Base-by-base conservation (phyloP, 1,140 invertebrate genomes). In the Drosophila gunungcola region DNA sequence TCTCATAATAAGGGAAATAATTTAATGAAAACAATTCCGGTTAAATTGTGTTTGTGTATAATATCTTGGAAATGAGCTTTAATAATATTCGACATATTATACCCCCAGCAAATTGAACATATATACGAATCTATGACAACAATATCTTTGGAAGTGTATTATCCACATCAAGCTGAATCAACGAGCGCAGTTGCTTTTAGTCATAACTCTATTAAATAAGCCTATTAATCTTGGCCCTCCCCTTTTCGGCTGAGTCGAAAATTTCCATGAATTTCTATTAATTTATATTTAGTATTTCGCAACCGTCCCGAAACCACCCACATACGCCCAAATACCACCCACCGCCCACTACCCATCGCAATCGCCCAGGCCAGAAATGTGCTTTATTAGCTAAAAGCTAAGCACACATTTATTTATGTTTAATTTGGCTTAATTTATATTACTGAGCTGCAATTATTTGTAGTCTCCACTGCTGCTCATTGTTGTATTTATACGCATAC, bases 341-440 rank as follows among this genome's bases (percentile, higher is more conserved):
- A 16, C 25, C 25, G 5, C 54, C 49, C 55, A 39, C 29, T 43
- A 27, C n/a, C 55, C 34, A 45, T 34, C 29, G 21, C 4, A 13
- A 4, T 29, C 63, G 43, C 43, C 63, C 58, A 21, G 60, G 45
- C 45, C 56, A 73, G 43, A 39, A 73, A 74, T 73, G 60, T 74
- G 70, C 49, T 74, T 74, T 72, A 72, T 72, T 72, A 72, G 68
- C 68, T 82, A 86, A 86, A 78, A 83, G 78, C 78, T 72, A 78
- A 77, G 74, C 74, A 69, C 74, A 78, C 64, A 78, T 75, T 80
- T 80, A 80, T 80, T 80, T 80, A 80, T 81, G 73, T 81, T 84
- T 80, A 74, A 73, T 76, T 84, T 62, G 63, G 73, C 41, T 74
- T 84, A 83, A 83, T 83, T 83, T 84, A 83, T 83, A 84, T 72